Percentiles rank a stretch among this genome's conserved stretches.
Evolutionary conservation across 2,113 vertebrate genomes (phyloP).

Genomic region (Psettodes erumei): DNA sequence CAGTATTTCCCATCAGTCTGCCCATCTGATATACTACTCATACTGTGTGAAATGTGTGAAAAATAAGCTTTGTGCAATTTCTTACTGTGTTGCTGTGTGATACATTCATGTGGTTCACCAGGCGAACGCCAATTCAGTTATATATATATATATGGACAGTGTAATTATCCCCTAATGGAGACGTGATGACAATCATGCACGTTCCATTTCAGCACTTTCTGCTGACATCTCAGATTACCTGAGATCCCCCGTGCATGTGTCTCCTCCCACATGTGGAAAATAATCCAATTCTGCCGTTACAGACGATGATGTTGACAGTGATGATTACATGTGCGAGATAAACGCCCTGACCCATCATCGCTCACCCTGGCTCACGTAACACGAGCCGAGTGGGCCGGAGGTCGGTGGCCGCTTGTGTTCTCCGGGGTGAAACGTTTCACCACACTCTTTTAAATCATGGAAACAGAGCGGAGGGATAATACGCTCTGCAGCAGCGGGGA

Average conservation of each 20-base stretch:
- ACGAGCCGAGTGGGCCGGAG: not conserved
- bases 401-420: not conserved
- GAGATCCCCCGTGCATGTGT: not conserved
- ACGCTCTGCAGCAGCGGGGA: conserved; percentile 45
- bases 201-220: conserved; percentile 37
- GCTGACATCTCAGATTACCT: conserved; percentile 59
- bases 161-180: conserved; percentile 64
- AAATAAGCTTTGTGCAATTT: conserved; percentile 20
- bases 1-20: not conserved
- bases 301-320: conserved; percentile 19
- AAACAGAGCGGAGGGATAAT: conserved; percentile 39
- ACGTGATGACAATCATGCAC: conserved; percentile 44
- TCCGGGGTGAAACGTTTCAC: conserved; percentile 39
- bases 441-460: conserved; percentile 36
- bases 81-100: not conserved
- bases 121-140: not conserved
- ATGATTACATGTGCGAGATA: conserved; percentile 9
- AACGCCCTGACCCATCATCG: conserved; percentile 11
- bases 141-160: conserved; percentile 3
- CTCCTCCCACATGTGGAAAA: conserved; percentile 15
- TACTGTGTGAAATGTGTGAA: not conserved
- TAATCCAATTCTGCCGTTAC: conserved; percentile 4
- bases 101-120: not conserved
- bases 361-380: not conserved
- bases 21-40: not conserved